Evolutionary conservation across 1,140 invertebrate species (phyloP).

Genomic region (Belonocnema kinseyi): DNA sequence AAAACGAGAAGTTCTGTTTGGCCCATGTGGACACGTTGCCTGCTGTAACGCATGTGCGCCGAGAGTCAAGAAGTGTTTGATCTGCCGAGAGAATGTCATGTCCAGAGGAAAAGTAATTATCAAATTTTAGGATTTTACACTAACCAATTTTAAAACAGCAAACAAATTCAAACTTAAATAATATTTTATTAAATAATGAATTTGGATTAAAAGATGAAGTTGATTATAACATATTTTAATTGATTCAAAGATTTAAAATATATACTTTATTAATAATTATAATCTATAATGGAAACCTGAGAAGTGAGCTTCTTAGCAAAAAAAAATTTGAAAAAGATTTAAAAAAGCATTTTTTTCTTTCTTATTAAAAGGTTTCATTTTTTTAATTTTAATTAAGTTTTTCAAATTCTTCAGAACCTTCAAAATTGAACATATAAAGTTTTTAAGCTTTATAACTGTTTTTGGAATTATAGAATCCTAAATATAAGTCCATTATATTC

Average conservation of each 20-base stretch:
- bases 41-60: constrained; percentile 94
- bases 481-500: no score
- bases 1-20: constrained; percentile 91
- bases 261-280: no score
- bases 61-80: constrained; percentile 95
- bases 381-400: not conserved
- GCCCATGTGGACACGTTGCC: constrained; percentile 94
- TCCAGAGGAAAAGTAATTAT: constrained; percentile 83
- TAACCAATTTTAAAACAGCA: not conserved
- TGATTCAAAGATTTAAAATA: no score
- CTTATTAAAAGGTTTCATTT: not conserved
- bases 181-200: not conserved
- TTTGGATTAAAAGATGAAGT: not conserved
- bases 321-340: not conserved
- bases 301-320: no score
- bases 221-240: not conserved
- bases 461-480: no score
- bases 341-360: not conserved
- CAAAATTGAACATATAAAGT: no score
- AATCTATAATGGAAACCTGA: no score
- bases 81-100: constrained; percentile 90
- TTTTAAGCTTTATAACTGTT: no score
- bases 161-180: not conserved
- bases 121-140: not conserved
- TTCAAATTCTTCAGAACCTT: no score